Percentiles rank a stretch among this genome's conserved stretches.
These are phyloP conservation scores for Acomys russatus DNA, from an alignment of 2,797 vertebrate species.

Conservation along the genomic window DNA sequence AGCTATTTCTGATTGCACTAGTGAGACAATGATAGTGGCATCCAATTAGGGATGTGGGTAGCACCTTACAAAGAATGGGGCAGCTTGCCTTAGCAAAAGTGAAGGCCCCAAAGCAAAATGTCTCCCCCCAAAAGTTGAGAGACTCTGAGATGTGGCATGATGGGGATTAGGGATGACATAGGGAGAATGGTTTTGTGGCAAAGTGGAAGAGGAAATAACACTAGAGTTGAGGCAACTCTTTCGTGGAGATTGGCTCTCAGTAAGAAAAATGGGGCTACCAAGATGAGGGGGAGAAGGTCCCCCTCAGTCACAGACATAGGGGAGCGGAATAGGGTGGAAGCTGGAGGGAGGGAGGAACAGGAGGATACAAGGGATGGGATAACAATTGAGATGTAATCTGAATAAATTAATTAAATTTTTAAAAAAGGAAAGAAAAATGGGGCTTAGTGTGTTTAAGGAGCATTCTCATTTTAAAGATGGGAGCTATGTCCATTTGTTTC, in stretches of 20 bases:
- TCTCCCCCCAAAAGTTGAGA: not conserved
- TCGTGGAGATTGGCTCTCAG: not conserved
- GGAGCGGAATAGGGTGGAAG: too few species aligned
- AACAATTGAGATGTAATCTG: too few species aligned
- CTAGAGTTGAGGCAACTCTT: not conserved
- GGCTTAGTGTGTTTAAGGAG: not conserved
- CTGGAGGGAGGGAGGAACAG: too few species aligned
- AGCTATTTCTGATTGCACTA: conserved; percentile 1
- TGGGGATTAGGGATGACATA: not conserved
- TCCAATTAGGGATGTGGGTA: not conserved
- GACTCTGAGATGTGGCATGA: not conserved
- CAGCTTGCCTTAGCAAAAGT: not conserved
- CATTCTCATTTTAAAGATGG: not conserved
- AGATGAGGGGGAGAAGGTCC: too few species aligned
- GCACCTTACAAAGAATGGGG: not conserved
- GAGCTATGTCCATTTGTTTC: not conserved
- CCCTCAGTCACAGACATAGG: too few species aligned
- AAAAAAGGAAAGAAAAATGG: not conserved
- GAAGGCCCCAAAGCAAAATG: too few species aligned
- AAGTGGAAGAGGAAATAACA: not conserved
- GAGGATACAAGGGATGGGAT: too few species aligned
- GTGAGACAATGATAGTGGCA: not conserved
- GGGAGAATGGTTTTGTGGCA: not conserved
- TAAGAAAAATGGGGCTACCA: not conserved
- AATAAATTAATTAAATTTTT: too few species aligned